Evolutionary conservation across 2,888 invertebrate species (phyloP).

Genomic region (Deilephila elpenor): DNA sequence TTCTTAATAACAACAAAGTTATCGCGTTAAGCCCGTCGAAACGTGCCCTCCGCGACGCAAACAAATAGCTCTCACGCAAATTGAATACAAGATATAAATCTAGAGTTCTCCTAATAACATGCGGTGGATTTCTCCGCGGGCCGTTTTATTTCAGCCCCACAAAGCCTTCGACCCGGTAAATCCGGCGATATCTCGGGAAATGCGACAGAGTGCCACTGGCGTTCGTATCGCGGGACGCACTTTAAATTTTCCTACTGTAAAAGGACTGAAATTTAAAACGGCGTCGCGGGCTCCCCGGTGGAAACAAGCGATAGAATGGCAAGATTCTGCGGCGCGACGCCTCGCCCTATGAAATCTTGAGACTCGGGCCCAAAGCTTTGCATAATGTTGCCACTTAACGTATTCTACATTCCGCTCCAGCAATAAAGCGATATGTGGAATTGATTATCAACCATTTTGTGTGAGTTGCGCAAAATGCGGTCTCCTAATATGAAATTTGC

Average conservation of each 20-base stretch:
- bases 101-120: slow-evolving; percentile 76
- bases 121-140: slow-evolving; percentile 79
- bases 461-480: slow-evolving; percentile 38
- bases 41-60: slow-evolving; percentile 57
- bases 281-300: slow-evolving; percentile 58
- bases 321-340: slow-evolving; percentile 27
- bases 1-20: slow-evolving; percentile 58
- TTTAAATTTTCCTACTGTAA: slow-evolving; percentile 74
- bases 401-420: slow-evolving; percentile 47
- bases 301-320: slow-evolving; percentile 51
- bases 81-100: slow-evolving; percentile 82
- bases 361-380: slow-evolving; percentile 55
- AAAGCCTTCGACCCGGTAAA: slow-evolving; percentile 80
- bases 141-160: slow-evolving; percentile 78
- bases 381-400: slow-evolving; percentile 68
- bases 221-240: slow-evolving; percentile 74
- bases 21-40: slow-evolving; percentile 53
- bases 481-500: slow-evolving; percentile 36
- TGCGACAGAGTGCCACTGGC: slow-evolving; percentile 75
- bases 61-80: slow-evolving; percentile 78
- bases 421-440: slow-evolving; percentile 58
- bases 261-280: slow-evolving; percentile 75
- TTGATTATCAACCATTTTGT: slow-evolving; percentile 52
- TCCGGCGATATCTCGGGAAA: slow-evolving; percentile 77
- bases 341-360: slow-evolving; percentile 19